These are phyloP conservation scores for Corapipo altera DNA, from an alignment of 2,113 vertebrate genomes.

Conservation along the genomic window DNA sequence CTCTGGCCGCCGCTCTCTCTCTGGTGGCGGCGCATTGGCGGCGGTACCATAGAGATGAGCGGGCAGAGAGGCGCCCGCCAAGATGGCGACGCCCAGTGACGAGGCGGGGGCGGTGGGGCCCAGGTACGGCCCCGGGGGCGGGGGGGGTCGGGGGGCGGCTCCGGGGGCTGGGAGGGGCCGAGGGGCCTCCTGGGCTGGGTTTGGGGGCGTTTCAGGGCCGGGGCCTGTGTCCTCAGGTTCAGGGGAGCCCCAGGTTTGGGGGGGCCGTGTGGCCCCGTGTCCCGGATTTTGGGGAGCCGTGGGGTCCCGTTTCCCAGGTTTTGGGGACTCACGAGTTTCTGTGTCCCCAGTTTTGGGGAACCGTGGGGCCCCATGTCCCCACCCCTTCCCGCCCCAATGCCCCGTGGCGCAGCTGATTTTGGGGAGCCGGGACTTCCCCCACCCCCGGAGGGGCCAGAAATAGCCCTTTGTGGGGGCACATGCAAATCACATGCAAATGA, in stretches of 20 bases:
- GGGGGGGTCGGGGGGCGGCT: not conserved
- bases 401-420: not conserved
- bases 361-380: not conserved
- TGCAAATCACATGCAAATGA: not conserved
- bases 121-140: not conserved
- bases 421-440: not conserved
- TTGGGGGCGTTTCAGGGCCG: not conserved
- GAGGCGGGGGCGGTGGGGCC: not conserved
- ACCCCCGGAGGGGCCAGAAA: not conserved
- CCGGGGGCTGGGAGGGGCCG: not conserved
- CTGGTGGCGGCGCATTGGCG: not conserved
- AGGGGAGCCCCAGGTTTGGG: not conserved
- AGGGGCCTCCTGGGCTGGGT: not conserved
- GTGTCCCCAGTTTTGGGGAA: not conserved
- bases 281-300: not conserved
- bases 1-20: not conserved
- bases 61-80: not conserved
- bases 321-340: not conserved
- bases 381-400: not conserved
- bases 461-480: not conserved
- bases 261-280: not conserved
- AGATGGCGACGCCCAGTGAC: not conserved
- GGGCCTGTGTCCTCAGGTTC: not conserved
- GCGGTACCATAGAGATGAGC: not conserved
- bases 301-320: not conserved